Percentiles rank a stretch among this genome's conserved stretches.
Conservation (phyloP, 2,797 vertebrate genomes). For the Sebastes aleutianus region DNA sequence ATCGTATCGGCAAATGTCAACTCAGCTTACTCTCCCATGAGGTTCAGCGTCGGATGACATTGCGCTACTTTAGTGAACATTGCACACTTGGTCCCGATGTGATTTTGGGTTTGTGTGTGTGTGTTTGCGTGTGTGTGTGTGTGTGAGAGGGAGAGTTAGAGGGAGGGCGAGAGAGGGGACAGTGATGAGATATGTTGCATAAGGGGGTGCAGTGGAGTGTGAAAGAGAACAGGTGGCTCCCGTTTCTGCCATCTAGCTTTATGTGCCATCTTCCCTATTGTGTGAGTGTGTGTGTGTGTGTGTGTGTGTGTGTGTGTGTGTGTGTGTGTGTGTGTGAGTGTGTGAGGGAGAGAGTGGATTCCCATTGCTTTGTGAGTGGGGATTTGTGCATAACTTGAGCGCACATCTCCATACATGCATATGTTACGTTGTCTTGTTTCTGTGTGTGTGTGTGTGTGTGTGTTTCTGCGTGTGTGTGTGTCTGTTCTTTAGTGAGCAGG, state of each 20-base stretch:
- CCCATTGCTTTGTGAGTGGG: slow-evolving; percentile 31
- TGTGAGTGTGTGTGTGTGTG: slow-evolving; percentile 36
- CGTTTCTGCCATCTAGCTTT: slow-evolving; percentile 75
- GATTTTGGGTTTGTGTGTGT: slow-evolving; percentile 25
- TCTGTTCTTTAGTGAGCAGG: slow-evolving; percentile 66
- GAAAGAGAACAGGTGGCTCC: slow-evolving; percentile 84
- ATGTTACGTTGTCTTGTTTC: slow-evolving; percentile 22
- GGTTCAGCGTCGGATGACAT: slow-evolving; percentile 57
- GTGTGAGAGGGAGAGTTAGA: slow-evolving; percentile 11
- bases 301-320: slow-evolving; percentile 32
- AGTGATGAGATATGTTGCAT: slow-evolving; percentile 74
- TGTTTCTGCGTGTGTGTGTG: slow-evolving; percentile 13
- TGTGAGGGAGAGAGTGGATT: not conserved
- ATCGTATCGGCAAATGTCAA: slow-evolving; percentile 46
- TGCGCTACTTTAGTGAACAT: slow-evolving; percentile 53
- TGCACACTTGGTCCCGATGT: slow-evolving; percentile 42
- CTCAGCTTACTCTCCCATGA: slow-evolving; percentile 47
- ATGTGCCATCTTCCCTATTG: slow-evolving; percentile 70
- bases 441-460: slow-evolving; percentile 7
- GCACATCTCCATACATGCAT: slow-evolving; percentile 42
- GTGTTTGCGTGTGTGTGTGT: not conserved
- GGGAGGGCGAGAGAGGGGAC: slow-evolving; percentile 16
- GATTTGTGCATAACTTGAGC: slow-evolving; percentile 37
- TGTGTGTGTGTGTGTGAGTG: slow-evolving; percentile 33
- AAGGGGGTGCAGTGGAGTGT: slow-evolving; percentile 77